Evolutionary conservation across 2,888 invertebrate genomes (phyloP).

Genomic region (Cetonia aurata): DNA sequence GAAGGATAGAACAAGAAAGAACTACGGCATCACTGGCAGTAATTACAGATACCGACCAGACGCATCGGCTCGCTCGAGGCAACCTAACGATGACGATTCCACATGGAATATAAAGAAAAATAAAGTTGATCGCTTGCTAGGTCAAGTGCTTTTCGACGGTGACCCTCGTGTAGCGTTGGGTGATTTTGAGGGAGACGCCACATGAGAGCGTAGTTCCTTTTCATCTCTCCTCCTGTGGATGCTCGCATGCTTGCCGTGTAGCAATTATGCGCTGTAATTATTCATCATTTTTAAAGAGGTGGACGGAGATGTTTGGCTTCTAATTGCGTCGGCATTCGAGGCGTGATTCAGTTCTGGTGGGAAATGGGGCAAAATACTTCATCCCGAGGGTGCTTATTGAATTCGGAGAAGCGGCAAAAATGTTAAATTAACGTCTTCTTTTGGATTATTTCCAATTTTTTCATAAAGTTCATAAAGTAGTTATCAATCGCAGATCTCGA

Average conservation of each 20-base stretch:
- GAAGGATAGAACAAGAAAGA: too few relatives aligned
- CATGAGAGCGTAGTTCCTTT: constrained; percentile 1
- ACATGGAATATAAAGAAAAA: constrained; percentile 24
- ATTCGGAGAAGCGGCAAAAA: too few relatives aligned
- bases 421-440: too few relatives aligned
- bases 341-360: background rate
- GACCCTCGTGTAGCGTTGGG: background rate
- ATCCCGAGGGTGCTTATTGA: too few relatives aligned
- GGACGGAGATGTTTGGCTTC: background rate
- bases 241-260: constrained; percentile 6
- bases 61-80: constrained; percentile 23
- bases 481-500: too few relatives aligned
- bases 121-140: constrained; percentile 27
- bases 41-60: constrained; percentile 14
- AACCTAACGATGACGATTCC: constrained; percentile 37
- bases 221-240: constrained; percentile 1
- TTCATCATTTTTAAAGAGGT: constrained; percentile 31
- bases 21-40: background rate
- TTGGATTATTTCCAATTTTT: too few relatives aligned
- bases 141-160: constrained; percentile 33
- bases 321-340: constrained; percentile 34
- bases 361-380: too few relatives aligned
- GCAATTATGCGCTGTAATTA: constrained; percentile 38
- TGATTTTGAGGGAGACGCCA: background rate
- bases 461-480: too few relatives aligned